Conservation (phyloP, 2,113 vertebrate species). For the Phrynosoma platyrhinos region DNA sequence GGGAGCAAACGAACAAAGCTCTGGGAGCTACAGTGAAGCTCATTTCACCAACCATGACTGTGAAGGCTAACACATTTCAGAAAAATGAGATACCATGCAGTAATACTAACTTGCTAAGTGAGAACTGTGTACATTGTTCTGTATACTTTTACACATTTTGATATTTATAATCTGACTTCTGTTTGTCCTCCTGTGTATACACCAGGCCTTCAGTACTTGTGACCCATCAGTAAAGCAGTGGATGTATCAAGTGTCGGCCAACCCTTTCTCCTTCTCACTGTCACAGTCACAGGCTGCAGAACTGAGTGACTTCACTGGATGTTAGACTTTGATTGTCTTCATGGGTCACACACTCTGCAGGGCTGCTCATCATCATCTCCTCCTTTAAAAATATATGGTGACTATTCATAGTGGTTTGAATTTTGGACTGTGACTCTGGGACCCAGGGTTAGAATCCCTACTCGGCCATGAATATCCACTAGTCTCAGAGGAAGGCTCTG, state of each 20-base stretch:
- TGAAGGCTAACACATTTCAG: constrained; percentile 34
- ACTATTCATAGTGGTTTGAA: no score
- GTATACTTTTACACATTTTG: constrained; percentile 20
- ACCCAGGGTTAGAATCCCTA: no score
- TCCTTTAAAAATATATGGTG: no score
- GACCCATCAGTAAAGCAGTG: not conserved
- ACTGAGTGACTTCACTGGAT: not conserved
- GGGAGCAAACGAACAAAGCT: constrained; percentile 34
- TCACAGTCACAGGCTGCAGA: not conserved
- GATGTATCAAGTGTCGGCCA: not conserved
- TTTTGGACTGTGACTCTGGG: no score
- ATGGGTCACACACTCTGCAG: not conserved
- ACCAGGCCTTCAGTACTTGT: not conserved
- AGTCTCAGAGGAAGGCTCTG: no score
- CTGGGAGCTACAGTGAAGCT: constrained; percentile 38
- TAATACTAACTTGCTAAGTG: not conserved
- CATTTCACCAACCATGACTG: constrained; percentile 43
- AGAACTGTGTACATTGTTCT: constrained; percentile 8
- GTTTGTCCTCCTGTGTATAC: constrained; percentile 15
- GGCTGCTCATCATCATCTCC: no score
- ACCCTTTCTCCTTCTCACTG: not conserved
- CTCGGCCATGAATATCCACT: no score
- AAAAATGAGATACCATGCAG: constrained; percentile 4
- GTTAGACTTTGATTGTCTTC: not conserved
- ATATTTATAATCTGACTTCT: constrained; percentile 29